A percentile compares a stretch with the other conserved stretches of the same genome.
Evolutionary conservation across 2,113 vertebrate genomes (phyloP).

Genomic region (Gallinago media): DNA sequence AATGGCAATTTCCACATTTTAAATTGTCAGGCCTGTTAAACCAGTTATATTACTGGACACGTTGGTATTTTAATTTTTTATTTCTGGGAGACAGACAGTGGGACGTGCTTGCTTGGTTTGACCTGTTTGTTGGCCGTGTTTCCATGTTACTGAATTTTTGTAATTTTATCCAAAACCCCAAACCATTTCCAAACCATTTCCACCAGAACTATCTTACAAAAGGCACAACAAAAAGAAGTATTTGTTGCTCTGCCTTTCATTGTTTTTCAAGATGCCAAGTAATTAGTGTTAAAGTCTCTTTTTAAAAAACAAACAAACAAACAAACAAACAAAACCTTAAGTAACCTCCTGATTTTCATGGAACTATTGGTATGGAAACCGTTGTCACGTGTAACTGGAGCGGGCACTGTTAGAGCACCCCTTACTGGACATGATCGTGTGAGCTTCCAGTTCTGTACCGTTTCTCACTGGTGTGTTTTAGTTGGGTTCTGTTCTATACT

Average conservation of each 20-base stretch:
- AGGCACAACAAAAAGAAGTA: neutral
- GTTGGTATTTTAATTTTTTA: neutral
- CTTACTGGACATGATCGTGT: neutral
- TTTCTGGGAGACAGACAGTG: neutral
- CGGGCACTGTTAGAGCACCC: neutral
- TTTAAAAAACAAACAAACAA: too few species aligned
- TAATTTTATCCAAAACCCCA: neutral
- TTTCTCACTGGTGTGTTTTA: neutral
- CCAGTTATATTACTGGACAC: neutral
- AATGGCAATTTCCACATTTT: neutral
- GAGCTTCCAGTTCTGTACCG: neutral
- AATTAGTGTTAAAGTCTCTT: neutral
- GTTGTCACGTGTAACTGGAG: neutral
- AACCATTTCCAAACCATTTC: neutral
- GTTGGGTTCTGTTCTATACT: neutral
- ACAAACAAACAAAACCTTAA: too few species aligned
- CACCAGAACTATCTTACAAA: neutral
- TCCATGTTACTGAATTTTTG: neutral
- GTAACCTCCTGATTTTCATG: neutral
- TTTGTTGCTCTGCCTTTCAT: neutral
- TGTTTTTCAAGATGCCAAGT: neutral
- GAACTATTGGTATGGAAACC: neutral
- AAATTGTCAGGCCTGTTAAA: neutral
- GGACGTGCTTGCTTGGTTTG: neutral
- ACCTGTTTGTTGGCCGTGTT: neutral